Evolutionary conservation across 2,888 invertebrate species (phyloP), one percentile per base, ranked within the genome.

Genomic region (Hedya salicella): DNA sequence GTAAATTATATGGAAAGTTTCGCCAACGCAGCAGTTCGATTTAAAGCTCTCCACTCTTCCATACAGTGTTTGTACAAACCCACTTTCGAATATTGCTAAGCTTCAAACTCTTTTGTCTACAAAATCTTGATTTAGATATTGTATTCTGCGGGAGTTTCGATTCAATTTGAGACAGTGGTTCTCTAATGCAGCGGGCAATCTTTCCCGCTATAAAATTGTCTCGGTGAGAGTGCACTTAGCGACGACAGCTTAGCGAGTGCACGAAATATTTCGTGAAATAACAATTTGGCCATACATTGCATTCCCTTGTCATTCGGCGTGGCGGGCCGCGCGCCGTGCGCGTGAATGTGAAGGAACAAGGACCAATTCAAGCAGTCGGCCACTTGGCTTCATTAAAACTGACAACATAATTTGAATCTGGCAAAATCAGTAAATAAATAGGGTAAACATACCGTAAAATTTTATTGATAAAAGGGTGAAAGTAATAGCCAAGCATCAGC

Each of bases 251-350:
- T 69, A 73, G 75, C 68, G 70, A 75, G 76, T 70, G 75, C 70
- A 66, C 69, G 72, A 75, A 73, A 73, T 79, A 77, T 78, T 76
- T 74, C 69, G 72, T 71, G 72, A 73, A 78, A 76, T 78, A 79
- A 78, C 76, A 75, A 75, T 78, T 78, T 78, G 74, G 73, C 71
- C 74, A 76, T 75, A 72, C 73, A 44, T 21, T 36, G 50, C 32
- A 44, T 59, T 66, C 61, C 30, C 61, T 61, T 32, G 53, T 39
- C 42, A 11, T 39, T 14, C 56, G 40, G 40, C 21, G 54, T 16
- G 32, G 49, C 63, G 50, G 6, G 46, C 30, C 14, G 56, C 63
- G 21, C 16, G 48, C 59, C 46, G 36, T 42, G 56, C 50, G 49
- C 57, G 57, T 59, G 50, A 19, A 32, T 40, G 40, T 21, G 13